Evolutionary conservation across 2,113 vertebrate species (phyloP).

Genomic region (Podarcis muralis): DNA sequence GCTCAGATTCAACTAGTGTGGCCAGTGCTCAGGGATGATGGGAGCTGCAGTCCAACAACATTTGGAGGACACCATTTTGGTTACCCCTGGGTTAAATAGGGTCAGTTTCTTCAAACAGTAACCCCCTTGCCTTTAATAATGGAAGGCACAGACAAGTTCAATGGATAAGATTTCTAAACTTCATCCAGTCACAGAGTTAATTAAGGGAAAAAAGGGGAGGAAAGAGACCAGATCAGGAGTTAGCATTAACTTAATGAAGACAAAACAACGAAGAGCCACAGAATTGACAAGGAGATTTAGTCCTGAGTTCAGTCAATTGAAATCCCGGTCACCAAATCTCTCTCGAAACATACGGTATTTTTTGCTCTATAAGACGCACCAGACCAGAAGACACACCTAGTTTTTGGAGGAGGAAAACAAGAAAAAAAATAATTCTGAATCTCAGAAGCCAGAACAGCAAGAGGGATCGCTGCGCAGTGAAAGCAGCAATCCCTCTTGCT

Average conservation of each 20-base stretch:
- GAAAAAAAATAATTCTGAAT: too few relatives aligned
- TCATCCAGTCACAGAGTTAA: neutral
- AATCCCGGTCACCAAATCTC: neutral
- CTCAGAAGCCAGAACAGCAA: too few relatives aligned
- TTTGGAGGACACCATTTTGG: neutral
- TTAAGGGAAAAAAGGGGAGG: neutral
- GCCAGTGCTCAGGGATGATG: neutral
- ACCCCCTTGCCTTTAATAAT: too few relatives aligned
- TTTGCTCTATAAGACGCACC: too few relatives aligned
- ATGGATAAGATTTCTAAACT: neutral
- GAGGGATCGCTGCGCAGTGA: too few relatives aligned
- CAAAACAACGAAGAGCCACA: neutral
- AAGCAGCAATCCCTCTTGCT: too few relatives aligned
- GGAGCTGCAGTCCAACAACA: neutral
- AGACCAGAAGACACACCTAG: too few relatives aligned
- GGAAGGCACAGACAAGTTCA: neutral
- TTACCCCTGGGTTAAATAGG: too few relatives aligned
- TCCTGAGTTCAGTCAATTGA: neutral
- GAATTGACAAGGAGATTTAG: neutral
- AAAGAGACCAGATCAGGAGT: neutral
- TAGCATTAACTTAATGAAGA: neutral
- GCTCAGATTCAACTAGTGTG: neutral
- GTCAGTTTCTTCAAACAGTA: too few relatives aligned
- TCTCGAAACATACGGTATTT: neutral
- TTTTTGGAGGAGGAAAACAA: too few relatives aligned